Evolutionary conservation across 2,888 invertebrate genomes (phyloP), one percentile per base, ranked within the genome.

Genomic region (Apotomis turbidana): DNA sequence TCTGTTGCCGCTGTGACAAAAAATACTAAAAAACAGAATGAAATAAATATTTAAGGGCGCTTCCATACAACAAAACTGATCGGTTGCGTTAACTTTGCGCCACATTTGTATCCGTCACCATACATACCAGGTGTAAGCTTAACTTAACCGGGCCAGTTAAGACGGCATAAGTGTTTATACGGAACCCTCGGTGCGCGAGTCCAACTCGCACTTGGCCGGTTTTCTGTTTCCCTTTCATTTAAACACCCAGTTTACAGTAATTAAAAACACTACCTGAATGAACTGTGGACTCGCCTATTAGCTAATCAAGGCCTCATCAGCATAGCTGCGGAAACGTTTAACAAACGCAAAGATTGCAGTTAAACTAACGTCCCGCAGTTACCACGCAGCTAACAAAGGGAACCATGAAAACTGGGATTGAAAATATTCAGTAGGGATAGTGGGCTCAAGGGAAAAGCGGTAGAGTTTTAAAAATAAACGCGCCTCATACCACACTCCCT

Each of bases 321-420:
- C 9, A 49, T 41, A 10, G 51, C 4, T 8, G 57, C 60, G 68
- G 72, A 63, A 68, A 52, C 46, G 59, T 54, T 72, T 51, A 57
- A 66, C 60, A 62, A 67, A 54, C 63, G 57, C 44, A 51, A 68
- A 58, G 13, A 58, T 36, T 13, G 15, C 49, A 49, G 49, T 70
- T 41, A 62, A 58, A 57, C 49, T 38, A 49, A 68, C 52, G 68
- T 68, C 41, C 52, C 41, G 59, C 61, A 38, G 58, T 68, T 52
- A 54, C 52, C 49, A 62, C 59, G 38, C 44, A 72, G 52, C 36
- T 62, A 5, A 58, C 67, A 51, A 46, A 15, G 44, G 62, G 41
- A 70, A 63, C n/a, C 15, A 54, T 58, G 13, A 68, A 72, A 72
- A 68, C 68, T 71, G 46, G 68, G 68, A 71, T 62, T 62, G 68